phyloP scores from a whole-genome alignment of 2,113 vertebrate species.

The Tangachromis dhanisi region DNA sequence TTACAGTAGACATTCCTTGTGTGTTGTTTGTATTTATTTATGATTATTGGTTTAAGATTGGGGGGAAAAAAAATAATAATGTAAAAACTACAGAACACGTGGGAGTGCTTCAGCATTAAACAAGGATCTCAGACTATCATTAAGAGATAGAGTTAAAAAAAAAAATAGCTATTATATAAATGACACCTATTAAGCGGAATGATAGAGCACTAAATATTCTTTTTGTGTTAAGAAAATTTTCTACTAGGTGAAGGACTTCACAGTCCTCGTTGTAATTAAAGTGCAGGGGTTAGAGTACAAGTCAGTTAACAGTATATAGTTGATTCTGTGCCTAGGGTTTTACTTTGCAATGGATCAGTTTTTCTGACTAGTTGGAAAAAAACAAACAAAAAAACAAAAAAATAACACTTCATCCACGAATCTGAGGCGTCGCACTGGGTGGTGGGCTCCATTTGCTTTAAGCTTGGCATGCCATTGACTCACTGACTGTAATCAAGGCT shows the following conservation, averaged over 20 bases:
- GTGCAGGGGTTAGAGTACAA: constrained; percentile 76
- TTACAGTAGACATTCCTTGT: constrained; percentile 99
- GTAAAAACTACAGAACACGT: constrained; percentile 77
- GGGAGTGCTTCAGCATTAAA: constrained; percentile 87
- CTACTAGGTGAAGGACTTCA: constrained; percentile 79
- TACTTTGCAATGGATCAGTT: constrained; percentile 78
- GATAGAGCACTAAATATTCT: constrained; percentile 94
- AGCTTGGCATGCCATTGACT: constrained; percentile 96
- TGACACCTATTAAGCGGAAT: constrained; percentile 84
- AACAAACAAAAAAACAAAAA: not conserved
- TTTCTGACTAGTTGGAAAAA: constrained; percentile 68
- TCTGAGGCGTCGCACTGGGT: constrained; percentile 78
- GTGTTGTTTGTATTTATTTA: constrained; percentile 99
- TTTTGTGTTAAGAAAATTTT: constrained; percentile 72
- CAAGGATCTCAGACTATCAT: constrained; percentile 84
- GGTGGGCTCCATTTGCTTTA: constrained; percentile 84
- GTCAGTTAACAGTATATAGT: constrained; percentile 81
- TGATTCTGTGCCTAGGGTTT: constrained; percentile 90
- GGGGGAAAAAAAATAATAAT: constrained; percentile 36
- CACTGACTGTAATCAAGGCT: constrained; percentile 86
- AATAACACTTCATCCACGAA: constrained; percentile 80
- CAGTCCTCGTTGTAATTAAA: constrained; percentile 69
- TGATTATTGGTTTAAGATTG: constrained; percentile 87
- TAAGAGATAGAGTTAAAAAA: constrained; percentile 76
- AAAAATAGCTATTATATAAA: constrained; percentile 74